Conservation (phyloP, 2,888 invertebrate genomes). For the Standfussiana lucernea region DNA sequence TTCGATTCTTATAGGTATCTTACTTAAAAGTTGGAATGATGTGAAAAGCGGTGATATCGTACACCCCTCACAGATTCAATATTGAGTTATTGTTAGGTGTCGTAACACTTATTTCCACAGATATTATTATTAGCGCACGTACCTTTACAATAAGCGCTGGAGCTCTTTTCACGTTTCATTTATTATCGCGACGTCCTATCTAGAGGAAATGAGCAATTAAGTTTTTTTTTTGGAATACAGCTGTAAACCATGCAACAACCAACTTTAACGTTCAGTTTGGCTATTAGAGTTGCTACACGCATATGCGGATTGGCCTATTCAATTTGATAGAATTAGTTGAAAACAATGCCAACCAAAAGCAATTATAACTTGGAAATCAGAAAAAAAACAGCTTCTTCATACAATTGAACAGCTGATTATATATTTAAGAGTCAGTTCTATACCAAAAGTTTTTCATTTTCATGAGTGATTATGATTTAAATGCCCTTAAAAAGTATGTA, state of each 20-base stretch:
- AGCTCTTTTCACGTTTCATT: slow-evolving; percentile 66
- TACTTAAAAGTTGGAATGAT: not conserved
- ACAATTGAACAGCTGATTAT: not conserved
- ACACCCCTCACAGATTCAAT: slow-evolving; percentile 59
- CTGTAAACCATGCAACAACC: not conserved
- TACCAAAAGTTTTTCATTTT: not conserved
- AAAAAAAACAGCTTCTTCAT: not conserved
- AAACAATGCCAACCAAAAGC: not conserved
- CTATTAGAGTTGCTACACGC: not conserved
- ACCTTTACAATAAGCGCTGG: slow-evolving; percentile 56
- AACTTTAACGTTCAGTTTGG: not conserved
- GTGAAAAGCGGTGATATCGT: slow-evolving; percentile 54
- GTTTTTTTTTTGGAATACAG: not conserved
- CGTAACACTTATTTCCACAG: slow-evolving; percentile 68
- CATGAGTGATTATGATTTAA: not conserved
- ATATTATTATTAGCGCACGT: slow-evolving; percentile 67
- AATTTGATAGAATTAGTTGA: not conserved
- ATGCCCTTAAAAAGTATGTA: not conserved
- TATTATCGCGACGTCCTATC: slow-evolving; percentile 42
- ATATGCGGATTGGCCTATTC: not conserved
- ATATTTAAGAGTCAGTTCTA: not conserved
- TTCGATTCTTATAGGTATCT: not conserved
- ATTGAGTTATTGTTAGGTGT: slow-evolving; percentile 67
- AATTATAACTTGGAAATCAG: not conserved
- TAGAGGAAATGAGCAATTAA: slow-evolving; percentile 54